Evolutionary conservation across 2,888 invertebrate species (phyloP), one percentile per base, ranked within the genome.

Genomic region (Ormyrus nitidulus): DNA sequence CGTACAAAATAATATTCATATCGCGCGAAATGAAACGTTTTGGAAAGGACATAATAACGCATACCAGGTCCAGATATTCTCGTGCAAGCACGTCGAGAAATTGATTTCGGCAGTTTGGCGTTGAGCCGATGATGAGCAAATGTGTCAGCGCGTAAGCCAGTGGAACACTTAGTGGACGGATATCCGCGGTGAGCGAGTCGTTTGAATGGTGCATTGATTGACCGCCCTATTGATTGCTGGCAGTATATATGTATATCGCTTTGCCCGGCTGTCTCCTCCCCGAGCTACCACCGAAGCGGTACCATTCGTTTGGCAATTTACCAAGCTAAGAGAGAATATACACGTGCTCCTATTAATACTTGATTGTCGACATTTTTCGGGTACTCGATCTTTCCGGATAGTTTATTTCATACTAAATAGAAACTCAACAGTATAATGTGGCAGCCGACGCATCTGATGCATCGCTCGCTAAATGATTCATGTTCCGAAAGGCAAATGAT

Each of bases 191-290:
- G 51, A 34, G 7, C 54, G 5, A 59, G 11, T n/a, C 68, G 78
- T 10, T 56, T 68, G 54, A 78, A 78, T 78, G 73, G 73, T 44
- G 73, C 73, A 79, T 74, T 79, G 72, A 78, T 79, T 79, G 73
- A 79, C 73, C 59, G 79, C 11, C 51, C 46, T 61, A 72, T 78
- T 68, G 78, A 78, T 69, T 72, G 66, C 54, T 69, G 58, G 69
- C 68, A 46, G 49, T 49, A 34, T 34, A 34, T 34, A 44, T 49
- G 56, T 64, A 70, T 10, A 66, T 46, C 65, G 6, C 13, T 34
- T n/a, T n/a, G 34, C 46, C 11, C 13, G 10, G 10, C 13, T 51
- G 19, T 51, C 6, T 64, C 3, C 19, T 64, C 34, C 34, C 34
- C 34, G 34, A 34, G 34, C 34, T 34, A 0, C 11, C 44, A 5